phyloP scores from a whole-genome alignment of 2,888 invertebrate genomes.

The Frankliniella intonsa region DNA sequence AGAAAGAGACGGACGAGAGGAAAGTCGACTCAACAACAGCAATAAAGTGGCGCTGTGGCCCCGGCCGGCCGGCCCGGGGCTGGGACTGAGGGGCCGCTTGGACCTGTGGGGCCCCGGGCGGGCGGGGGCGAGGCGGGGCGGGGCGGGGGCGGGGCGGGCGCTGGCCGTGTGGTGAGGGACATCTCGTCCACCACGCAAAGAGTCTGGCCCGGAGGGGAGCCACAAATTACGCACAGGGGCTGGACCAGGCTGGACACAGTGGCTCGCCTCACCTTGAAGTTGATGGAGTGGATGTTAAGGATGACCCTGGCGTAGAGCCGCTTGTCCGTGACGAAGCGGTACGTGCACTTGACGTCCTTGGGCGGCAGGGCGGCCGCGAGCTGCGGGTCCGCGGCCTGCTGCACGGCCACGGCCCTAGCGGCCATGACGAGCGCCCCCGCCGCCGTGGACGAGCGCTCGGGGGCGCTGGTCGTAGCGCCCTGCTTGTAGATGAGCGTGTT shows the following conservation, averaged over 20 bases:
- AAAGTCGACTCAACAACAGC: not conserved
- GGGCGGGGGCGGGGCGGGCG: slow-evolving; percentile 30
- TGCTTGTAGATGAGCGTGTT: slow-evolving; percentile 84
- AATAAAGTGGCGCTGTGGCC: not conserved
- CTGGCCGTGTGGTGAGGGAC: too few relatives aligned
- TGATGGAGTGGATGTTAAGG: slow-evolving; percentile 69
- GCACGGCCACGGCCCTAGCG: slow-evolving; percentile 14
- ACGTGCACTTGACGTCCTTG: slow-evolving; percentile 73
- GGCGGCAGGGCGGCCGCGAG: slow-evolving; percentile 48
- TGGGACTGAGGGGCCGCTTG: not conserved
- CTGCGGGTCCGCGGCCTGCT: slow-evolving; percentile 29
- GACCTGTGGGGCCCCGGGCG: not conserved
- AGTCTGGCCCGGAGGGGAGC: too few relatives aligned
- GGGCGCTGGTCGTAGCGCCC: slow-evolving; percentile 51
- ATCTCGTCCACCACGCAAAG: too few relatives aligned
- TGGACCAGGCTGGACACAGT: not conserved
- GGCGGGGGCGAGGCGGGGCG: not conserved
- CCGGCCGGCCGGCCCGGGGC: not conserved
- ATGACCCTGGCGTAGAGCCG: slow-evolving; percentile 76
- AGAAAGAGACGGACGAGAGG: not conserved
- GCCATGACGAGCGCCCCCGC: slow-evolving; percentile 7
- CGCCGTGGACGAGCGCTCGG: slow-evolving; percentile 5
- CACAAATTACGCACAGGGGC: slow-evolving; percentile 27
- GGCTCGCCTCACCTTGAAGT: slow-evolving; percentile 60
- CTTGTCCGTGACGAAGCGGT: slow-evolving; percentile 77